phyloP scores from a whole-genome alignment of 1,140 invertebrate genomes.

The Lerema accius region DNA sequence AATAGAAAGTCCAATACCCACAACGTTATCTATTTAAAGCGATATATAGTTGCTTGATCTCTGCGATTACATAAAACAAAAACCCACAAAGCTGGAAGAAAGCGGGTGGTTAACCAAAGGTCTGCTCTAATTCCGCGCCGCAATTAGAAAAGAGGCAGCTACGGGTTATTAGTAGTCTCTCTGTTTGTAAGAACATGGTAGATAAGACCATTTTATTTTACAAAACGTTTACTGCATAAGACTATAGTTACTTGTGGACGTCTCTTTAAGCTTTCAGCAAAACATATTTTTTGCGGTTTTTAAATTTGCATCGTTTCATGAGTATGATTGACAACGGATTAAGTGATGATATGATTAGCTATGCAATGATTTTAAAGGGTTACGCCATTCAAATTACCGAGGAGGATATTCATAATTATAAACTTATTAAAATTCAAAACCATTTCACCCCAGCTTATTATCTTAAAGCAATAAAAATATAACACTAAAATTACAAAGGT shows the following conservation, averaged over 20 bases:
- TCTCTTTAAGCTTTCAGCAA: no score
- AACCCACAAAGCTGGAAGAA: conserved; percentile 9
- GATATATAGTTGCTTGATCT: neutral
- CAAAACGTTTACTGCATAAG: no score
- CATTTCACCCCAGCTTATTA: no score
- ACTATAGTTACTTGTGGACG: no score
- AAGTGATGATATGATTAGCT: no score
- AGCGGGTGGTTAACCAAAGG: conserved; percentile 13
- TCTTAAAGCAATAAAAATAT: conserved; percentile 5
- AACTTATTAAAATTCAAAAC: no score
- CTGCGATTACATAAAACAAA: conserved; percentile 4
- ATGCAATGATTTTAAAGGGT: no score
- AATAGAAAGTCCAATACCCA: neutral
- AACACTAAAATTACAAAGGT: conserved; percentile 9
- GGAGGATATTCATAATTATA: no score
- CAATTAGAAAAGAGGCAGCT: conserved; percentile 13
- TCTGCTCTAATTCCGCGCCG: conserved; percentile 15
- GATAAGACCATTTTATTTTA: neutral
- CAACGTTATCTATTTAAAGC: neutral
- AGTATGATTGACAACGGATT: no score
- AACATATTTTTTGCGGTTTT: no score
- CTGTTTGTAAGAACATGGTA: conserved; percentile 3
- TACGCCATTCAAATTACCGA: no score
- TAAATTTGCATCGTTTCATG: no score
- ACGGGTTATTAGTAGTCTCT: conserved; percentile 22